Percentiles rank a stretch among this genome's conserved stretches.
These are phyloP conservation scores for Eilema sororculum DNA, from an alignment of 2,888 invertebrate genomes.

Conservation along the genomic window DNA sequence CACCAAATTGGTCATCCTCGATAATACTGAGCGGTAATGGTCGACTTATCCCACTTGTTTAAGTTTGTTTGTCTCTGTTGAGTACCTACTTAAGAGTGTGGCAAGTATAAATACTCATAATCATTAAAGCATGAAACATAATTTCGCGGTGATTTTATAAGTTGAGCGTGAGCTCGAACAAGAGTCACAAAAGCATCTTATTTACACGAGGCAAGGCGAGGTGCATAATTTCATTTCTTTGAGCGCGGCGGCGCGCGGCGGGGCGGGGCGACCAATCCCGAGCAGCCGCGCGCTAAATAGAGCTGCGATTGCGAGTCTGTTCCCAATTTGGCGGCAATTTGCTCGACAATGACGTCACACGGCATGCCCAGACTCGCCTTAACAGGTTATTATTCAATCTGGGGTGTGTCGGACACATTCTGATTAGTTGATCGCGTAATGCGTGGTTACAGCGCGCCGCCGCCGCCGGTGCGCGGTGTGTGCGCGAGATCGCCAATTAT, in stretches of 20 bases:
- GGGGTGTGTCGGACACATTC: slow-evolving; percentile 80
- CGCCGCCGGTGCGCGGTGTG: slow-evolving; percentile 15
- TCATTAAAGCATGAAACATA: neutral
- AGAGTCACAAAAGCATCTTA: slow-evolving; percentile 72
- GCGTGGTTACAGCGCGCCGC: slow-evolving; percentile 66
- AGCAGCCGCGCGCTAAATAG: slow-evolving; percentile 80
- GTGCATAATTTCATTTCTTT: slow-evolving; percentile 84
- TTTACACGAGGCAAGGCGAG: slow-evolving; percentile 62
- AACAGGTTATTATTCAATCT: slow-evolving; percentile 84
- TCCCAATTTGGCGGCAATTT: slow-evolving; percentile 85
- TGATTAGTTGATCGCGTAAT: slow-evolving; percentile 81
- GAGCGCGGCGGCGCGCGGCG: slow-evolving; percentile 64
- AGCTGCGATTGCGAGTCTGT: slow-evolving; percentile 77
- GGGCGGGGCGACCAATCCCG: slow-evolving; percentile 83
- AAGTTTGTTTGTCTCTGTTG: neutral
- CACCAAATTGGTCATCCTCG: neutral
- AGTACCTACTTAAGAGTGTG: neutral
- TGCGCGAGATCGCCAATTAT: neutral
- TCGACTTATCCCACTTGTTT: too few relatives aligned
- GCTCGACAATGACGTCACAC: slow-evolving; percentile 77
- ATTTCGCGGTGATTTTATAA: neutral
- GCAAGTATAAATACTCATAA: neutral
- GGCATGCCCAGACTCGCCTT: slow-evolving; percentile 63
- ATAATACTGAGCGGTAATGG: too few relatives aligned
- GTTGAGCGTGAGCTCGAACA: slow-evolving; percentile 10